Evolutionary conservation across 1,140 invertebrate genomes (phyloP).

Genomic region (Steinernema feltiae): DNA sequence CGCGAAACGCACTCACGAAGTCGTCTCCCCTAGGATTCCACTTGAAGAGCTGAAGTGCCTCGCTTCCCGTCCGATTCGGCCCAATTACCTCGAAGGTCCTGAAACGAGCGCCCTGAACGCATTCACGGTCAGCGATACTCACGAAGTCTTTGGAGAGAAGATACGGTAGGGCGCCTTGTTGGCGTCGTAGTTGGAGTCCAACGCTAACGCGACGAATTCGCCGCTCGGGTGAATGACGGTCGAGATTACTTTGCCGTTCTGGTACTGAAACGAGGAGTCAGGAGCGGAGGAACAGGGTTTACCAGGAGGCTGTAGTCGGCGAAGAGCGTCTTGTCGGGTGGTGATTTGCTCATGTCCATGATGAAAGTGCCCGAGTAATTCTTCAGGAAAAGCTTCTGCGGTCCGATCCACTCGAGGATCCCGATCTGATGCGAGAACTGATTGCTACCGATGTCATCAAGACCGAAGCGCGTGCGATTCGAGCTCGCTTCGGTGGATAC

Average conservation of each 20-base stretch:
- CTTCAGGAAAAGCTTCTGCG: neutral
- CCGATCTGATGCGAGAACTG: neutral
- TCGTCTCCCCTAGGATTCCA: neutral
- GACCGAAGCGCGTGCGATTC: neutral
- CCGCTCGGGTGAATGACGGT: neutral
- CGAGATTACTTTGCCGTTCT: neutral
- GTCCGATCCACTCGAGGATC: neutral
- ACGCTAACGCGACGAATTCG: neutral
- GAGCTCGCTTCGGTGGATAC: neutral
- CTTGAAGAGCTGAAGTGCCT: neutral
- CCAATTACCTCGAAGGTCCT: neutral
- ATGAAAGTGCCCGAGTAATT: neutral
- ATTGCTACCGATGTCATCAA: neutral
- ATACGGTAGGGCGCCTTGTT: neutral
- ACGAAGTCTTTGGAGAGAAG: neutral
- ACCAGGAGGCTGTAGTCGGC: neutral
- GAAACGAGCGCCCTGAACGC: neutral
- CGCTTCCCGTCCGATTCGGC: neutral
- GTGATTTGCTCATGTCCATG: neutral
- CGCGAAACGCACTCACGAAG: neutral
- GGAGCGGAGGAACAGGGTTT: neutral
- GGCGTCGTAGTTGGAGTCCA: neutral
- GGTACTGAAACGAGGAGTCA: neutral
- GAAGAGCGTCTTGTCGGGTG: neutral
- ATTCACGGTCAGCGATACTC: neutral